Conservation (phyloP, 2,888 invertebrate genomes). For the Drosophila neutralis region DNA sequence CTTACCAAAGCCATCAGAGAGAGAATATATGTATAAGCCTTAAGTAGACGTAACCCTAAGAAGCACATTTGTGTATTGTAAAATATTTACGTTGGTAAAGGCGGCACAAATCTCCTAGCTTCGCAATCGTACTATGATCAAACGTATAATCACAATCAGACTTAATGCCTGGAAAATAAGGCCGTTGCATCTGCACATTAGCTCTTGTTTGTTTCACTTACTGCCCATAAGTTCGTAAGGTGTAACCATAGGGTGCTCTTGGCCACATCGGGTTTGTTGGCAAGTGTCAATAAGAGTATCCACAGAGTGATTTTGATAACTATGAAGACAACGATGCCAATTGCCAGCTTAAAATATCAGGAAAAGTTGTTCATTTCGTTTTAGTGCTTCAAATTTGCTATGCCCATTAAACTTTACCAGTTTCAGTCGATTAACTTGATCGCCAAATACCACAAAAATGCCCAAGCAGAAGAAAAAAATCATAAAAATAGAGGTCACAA, state of each 20-base stretch:
- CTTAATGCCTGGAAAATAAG: conserved; percentile 5
- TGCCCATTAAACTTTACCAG: conserved; percentile 7
- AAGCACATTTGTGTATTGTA: conserved; percentile 29
- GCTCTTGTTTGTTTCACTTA: neutral
- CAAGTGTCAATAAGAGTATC: neutral
- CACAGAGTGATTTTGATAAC: conserved; percentile 4
- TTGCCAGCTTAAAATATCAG: conserved; percentile 5
- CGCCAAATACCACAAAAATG: conserved; percentile 10
- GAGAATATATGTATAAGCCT: neutral
- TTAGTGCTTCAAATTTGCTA: neutral
- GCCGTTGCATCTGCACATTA: neutral
- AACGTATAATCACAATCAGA: conserved; percentile 1
- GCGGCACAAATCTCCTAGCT: neutral
- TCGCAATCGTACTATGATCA: neutral
- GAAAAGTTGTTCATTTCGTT: neutral
- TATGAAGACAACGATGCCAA: neutral
- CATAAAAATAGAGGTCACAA: conserved; percentile 9
- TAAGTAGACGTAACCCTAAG: conserved; percentile 5
- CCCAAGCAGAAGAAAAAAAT: conserved; percentile 1
- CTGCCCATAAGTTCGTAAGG: conserved; percentile 9
- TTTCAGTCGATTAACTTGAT: neutral
- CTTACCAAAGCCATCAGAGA: conserved; percentile 20
- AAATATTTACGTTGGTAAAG: neutral
- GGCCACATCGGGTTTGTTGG: neutral
- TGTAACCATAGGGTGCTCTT: conserved; percentile 12